Evolutionary conservation across 2,113 vertebrate genomes (phyloP), one percentile per base, ranked within the genome.

Genomic region (Edolisoma coerulescens): DNA sequence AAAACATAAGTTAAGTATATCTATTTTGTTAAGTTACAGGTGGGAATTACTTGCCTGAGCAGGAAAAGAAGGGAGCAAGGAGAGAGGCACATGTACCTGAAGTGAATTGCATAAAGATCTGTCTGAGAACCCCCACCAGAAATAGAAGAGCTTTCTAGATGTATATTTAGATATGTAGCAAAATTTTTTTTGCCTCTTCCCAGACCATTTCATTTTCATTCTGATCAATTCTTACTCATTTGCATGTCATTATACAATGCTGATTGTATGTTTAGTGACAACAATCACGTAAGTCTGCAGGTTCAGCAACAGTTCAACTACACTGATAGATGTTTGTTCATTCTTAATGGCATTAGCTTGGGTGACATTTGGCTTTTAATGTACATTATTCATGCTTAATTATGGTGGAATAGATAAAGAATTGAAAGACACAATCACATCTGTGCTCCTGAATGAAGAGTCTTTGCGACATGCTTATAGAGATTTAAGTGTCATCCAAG

Each of bases 401-500:
- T 95, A 91, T 50, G n/a, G 69, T 56, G 49, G 52, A 92, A 89
- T 9, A 95, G 68, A 89, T 84, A 60, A 90, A 87, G 83, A 89
- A 82, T 32, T 71, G 80, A 60, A 92, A 93, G 60, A 81, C 32
- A 82, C 10, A 70, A 76, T 56, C 80, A 71, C 32, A 89, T 59
- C 13, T 23, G 1, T 92, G 86, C 63, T 67, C 22, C 56, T 68
- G 49, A 94, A 87, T 84, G 84, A 88, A 74, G 52, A 89, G 47
- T 37, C 80, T 84, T 61, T 92, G 39, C 87, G 73, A 84, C 69
- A 60, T 15, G 24, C 42, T 84, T 54, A 78, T 7, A 70, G 52
- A 92, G 76, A 84, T n/a, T 82, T 52, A 86, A 94, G 77, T 89
- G 69, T 54, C 84, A 89, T 87, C 52, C 87, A 89, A 89, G n/a